phyloP scores from a whole-genome alignment of 2,797 vertebrate genomes.

The Sebastes steindachneri region DNA sequence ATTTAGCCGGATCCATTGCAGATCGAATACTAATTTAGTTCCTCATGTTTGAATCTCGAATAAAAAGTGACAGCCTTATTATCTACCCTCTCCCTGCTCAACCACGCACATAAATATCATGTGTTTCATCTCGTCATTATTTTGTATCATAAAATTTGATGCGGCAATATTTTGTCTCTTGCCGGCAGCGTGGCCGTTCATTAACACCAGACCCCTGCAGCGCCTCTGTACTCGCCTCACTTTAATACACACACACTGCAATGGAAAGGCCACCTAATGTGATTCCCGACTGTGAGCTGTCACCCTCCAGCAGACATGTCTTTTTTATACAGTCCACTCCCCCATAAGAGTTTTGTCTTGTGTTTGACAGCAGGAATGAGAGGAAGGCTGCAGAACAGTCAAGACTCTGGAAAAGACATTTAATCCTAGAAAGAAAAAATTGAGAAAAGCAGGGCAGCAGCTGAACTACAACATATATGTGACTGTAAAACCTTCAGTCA shows the following conservation, averaged over 20 bases:
- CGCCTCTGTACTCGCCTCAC: not conserved
- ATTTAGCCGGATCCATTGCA: not conserved
- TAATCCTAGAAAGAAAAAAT: not conserved
- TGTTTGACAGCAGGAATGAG: slow-evolving; percentile 37
- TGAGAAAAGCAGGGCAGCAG: not conserved
- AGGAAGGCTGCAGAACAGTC: not conserved
- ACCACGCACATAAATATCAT: not conserved
- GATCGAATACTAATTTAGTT: not conserved
- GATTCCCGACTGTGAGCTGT: slow-evolving; percentile 57
- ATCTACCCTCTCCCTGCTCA: not conserved
- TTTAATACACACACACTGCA: slow-evolving; percentile 8
- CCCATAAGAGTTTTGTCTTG: slow-evolving; percentile 39
- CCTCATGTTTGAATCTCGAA: not conserved
- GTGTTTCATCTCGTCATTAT: not conserved
- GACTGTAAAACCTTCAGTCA: not conserved
- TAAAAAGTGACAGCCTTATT: not conserved
- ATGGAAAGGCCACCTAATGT: slow-evolving; percentile 50
- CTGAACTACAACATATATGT: not conserved
- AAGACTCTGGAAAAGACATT: not conserved
- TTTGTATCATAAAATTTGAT: slow-evolving; percentile 21
- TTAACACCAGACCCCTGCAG: slow-evolving; percentile 55
- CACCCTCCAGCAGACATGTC: slow-evolving; percentile 57
- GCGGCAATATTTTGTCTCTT: slow-evolving; percentile 41
- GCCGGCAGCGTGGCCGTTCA: slow-evolving; percentile 42
- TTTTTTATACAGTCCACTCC: slow-evolving; percentile 49